These are phyloP conservation scores for Formicarius rufipectus DNA, from an alignment of 2,113 vertebrate species.

Conservation along the genomic window DNA sequence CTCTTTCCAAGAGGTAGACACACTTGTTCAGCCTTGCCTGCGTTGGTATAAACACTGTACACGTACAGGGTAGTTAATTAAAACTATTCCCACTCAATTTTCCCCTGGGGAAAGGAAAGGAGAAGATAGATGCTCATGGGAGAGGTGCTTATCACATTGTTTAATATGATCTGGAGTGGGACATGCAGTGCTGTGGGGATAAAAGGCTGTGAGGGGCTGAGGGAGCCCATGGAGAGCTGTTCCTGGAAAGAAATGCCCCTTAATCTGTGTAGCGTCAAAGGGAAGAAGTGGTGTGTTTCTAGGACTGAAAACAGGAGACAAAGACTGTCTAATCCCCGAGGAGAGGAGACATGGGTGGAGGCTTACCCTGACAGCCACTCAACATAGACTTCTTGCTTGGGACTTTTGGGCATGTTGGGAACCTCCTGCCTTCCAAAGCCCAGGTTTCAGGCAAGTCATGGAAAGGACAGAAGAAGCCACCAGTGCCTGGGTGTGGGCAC, in stretches of 20 bases:
- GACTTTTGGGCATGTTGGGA: neutral
- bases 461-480: neutral
- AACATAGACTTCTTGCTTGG: rapidly evolving
- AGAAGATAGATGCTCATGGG: conserved; percentile 28
- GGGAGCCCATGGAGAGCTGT: neutral
- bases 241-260: neutral
- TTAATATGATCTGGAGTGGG: neutral
- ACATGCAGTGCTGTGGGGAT: rapidly evolving
- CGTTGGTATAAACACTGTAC: neutral
- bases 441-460: neutral
- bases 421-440: neutral
- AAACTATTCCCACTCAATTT: conserved; percentile 46
- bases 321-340: neutral
- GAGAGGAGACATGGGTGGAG: rapidly evolving
- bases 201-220: neutral
- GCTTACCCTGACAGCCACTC: neutral
- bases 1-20: neutral
- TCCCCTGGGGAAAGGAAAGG: conserved; percentile 15
- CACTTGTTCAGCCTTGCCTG: conserved; percentile 60
- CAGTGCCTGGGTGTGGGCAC: neutral
- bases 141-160: neutral
- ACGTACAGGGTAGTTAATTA: conserved; percentile 41
- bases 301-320: neutral
- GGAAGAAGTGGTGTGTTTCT: neutral
- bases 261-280: neutral